Base-by-base conservation (phyloP, 92 coral and sea anemone species). In the Siderastrea radians region DNA sequence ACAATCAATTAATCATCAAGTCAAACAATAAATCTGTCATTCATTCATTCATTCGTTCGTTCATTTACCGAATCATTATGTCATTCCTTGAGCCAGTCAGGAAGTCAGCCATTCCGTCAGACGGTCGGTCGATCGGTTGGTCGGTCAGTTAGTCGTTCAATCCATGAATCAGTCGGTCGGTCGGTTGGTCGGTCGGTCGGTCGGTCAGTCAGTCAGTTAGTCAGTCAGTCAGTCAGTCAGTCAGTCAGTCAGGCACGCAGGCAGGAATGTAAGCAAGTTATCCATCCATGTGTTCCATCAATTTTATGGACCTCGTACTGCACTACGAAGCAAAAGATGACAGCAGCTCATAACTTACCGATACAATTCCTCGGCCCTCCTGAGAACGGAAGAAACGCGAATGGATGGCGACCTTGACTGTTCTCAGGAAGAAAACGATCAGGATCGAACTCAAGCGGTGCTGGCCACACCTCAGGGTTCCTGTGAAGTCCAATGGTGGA, bases 361-460 rank as follows among this genome's bases (percentile, higher is more conserved):
- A 96, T 93, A 61, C 99, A 96, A 92, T 96, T 96, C 78, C 99
- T 85, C 5, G 96, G 96, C 48, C 99, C 99, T 1, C 95, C 99
- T 1, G 99, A 95, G 85, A 96, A 96, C 5, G 99, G 99, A 51
- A 96, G 81, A 79, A 61, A 96, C 3, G 99, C 93, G 77, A 89
- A 96, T 11, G 99, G 98, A 79, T 96, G 94, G 44, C 99, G 93
- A 45, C 88, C 92, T 70, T 87, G 86, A 43, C 83, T 80, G 85
- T 95, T 95, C 86, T 90, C 96, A 1, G 92, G 95, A 5, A 87
- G 85, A 70, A 96, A 96, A n/a, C 99, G 90, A 74, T 93, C 96
- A 17, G 99, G 99, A 78, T 96, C 91, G 74, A 96, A 96, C 79
- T 78, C 81, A 68, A 83, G 58, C 6, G 99, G 99, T 2, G 92